Percentiles rank a stretch among this genome's conserved stretches.
These are phyloP conservation scores for Saccostrea echinata DNA, from an alignment of 1,140 invertebrate genomes.

Conservation along the genomic window DNA sequence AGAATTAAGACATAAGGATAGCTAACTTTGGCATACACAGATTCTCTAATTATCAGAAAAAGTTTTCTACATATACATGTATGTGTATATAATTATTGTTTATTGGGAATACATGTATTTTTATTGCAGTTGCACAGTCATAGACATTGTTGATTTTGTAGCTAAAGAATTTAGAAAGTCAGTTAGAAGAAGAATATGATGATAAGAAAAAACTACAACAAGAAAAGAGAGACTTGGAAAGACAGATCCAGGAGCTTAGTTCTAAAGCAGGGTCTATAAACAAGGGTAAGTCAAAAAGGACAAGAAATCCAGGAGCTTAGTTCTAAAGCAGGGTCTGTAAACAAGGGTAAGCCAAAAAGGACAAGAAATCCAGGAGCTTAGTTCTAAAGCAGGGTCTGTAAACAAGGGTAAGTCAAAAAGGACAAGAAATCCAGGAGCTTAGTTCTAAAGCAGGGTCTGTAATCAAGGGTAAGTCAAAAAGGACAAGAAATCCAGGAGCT, in stretches of 20 bases:
- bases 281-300: slow-evolving; percentile 45
- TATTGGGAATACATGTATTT: too few species aligned
- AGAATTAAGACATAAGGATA: too few species aligned
- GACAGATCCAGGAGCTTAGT: slow-evolving; percentile 88
- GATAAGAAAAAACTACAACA: slow-evolving; percentile 91
- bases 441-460: slow-evolving; percentile 82
- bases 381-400: too few species aligned
- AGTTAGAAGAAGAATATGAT: slow-evolving; percentile 95
- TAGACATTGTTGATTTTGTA: slow-evolving; percentile 60
- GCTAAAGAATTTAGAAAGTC: slow-evolving; percentile 88
- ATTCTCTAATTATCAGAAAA: too few species aligned
- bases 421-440: slow-evolving; percentile 84
- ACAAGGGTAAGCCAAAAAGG: slow-evolving; percentile 68
- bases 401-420: slow-evolving; percentile 70
- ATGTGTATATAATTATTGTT: too few species aligned
- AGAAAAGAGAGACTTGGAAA: slow-evolving; percentile 94
- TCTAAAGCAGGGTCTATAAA: slow-evolving; percentile 79
- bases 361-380: too few species aligned
- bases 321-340: too few species aligned
- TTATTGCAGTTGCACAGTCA: too few species aligned
- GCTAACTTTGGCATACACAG: too few species aligned
- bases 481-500: slow-evolving; percentile 88
- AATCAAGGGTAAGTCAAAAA: too few species aligned
- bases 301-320: too few species aligned
- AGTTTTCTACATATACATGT: too few species aligned